Base-by-base conservation (phyloP, 2,888 invertebrate genomes). In the Ophioninae sp. region DNA sequence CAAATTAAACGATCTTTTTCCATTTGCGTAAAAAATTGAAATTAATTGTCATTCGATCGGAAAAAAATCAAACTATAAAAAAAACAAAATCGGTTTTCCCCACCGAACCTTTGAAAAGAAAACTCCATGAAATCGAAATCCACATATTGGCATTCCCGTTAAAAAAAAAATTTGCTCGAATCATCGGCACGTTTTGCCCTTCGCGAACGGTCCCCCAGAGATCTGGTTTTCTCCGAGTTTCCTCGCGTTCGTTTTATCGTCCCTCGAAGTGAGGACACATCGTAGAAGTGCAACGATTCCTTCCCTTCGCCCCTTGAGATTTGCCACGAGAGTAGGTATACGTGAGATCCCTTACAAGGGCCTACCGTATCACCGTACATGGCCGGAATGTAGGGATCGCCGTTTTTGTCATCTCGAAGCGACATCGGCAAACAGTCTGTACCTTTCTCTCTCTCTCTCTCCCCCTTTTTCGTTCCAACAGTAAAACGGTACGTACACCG, bases 301-400 rank as follows among this genome's bases (percentile, higher is more conserved):
- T 69, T 61, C 83, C 65, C 30, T 30, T 30, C 30, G 30, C 30
- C 30, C 30, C 30, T 30, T 30, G 30, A 70, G 72, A 67, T 82
- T 79, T 69, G 77, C 81, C 76, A 82, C 57, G 57, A 73, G 83
- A 85, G 87, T 87, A 30, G 30, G 87, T 87, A 87, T 88, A 89
- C 90, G 88, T 89, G 90, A 88, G 89, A 88, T 86, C 87, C 92
- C 91, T 89, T 92, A 92, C 91, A 92, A 89, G 92, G 92, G 82
- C 83, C 86, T 81, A 86, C 86, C 83, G 85, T 88, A 87, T 89
- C 82, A 74, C 86, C 92, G 85, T 91, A 91, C 89, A 91, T 91
- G 92, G 92, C 88, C 88, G 90, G 91, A 91, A 92, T 92, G 92
- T 91, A 91, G 91, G 91, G 91, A 91, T 91, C 90, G 89, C 90